These are phyloP conservation scores for Silurus meridionalis DNA, from an alignment of 2,113 vertebrate genomes.

Conservation along the genomic window DNA sequence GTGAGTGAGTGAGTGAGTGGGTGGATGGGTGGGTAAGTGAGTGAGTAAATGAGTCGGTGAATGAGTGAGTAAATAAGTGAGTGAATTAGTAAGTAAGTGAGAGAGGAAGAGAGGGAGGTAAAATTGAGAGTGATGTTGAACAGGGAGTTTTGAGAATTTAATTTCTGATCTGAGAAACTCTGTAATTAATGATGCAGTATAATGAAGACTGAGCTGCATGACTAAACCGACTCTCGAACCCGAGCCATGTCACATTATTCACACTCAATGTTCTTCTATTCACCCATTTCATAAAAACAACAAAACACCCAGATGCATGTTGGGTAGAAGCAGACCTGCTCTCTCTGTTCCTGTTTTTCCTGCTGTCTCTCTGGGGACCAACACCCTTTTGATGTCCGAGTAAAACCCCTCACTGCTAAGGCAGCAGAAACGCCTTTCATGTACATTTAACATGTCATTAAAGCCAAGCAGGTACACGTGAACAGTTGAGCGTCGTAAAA, in stretches of 20 bases:
- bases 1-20: background rate
- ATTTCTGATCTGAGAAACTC: no score
- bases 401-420: background rate
- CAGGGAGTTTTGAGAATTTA: no score
- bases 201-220: background rate
- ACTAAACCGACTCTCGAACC: background rate
- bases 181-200: no score
- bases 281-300: background rate
- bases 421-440: constrained; percentile 8
- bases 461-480: background rate
- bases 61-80: background rate
- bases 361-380: background rate
- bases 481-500: background rate
- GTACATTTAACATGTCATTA: background rate
- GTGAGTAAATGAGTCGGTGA: background rate
- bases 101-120: background rate
- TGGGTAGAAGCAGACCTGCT: background rate
- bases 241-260: background rate
- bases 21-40: background rate
- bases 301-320: constrained; percentile 9
- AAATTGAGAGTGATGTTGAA: no score
- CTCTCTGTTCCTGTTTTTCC: background rate
- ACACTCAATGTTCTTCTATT: background rate
- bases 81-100: background rate
- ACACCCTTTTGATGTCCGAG: background rate